Base-by-base conservation (phyloP, 2,888 invertebrate genomes). In the Amphipoea lucens region DNA sequence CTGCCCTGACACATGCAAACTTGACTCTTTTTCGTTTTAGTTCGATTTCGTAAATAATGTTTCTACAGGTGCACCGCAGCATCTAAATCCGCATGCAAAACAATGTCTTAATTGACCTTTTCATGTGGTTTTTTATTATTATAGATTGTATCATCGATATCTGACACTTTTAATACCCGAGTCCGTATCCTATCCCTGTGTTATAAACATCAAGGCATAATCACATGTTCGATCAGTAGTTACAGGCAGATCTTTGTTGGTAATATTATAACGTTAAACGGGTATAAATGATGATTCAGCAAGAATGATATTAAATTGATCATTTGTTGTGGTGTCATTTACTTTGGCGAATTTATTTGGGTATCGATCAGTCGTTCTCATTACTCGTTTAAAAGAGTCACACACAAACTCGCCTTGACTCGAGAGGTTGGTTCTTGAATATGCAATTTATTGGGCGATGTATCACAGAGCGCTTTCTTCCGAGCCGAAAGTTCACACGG, bases 391-490 rank as follows among this genome's bases (percentile, higher is more conserved):
- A 83, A 83, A 85, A 88, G 79, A 89, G 79, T 89, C 90, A 74
- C 90, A 90, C 87, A 82, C 89, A 75, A 74, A 85, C 78, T 90
- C 78, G 70, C 93, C 94, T 94, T 94, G 93, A 92, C 87, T 92
- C 76, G 83, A 88, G 89, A 90, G 80, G 90, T 83, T 90, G 84
- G 90, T 84, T 90, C 86, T 92, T 91, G 92, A 89, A 88, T 90
- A 90, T 88, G 88, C 91, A 92, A 94, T 94, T 94, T 94, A 95
- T 93, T 91, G 93, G 84, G 73, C 90, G 90, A 92, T 92, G 91
- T 89, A 92, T 94, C 92, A 92, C 90, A 90, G 83, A 89, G 87
- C 87, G 86, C 87, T 91, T 90, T 88, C 89, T 91, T 92, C 89
- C 88, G 88, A 92, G 87, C 85, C 85, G 17, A 81, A 88, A 89